Conservation (phyloP, 2,113 vertebrate genomes). For the Erinaceus europaeus region DNA sequence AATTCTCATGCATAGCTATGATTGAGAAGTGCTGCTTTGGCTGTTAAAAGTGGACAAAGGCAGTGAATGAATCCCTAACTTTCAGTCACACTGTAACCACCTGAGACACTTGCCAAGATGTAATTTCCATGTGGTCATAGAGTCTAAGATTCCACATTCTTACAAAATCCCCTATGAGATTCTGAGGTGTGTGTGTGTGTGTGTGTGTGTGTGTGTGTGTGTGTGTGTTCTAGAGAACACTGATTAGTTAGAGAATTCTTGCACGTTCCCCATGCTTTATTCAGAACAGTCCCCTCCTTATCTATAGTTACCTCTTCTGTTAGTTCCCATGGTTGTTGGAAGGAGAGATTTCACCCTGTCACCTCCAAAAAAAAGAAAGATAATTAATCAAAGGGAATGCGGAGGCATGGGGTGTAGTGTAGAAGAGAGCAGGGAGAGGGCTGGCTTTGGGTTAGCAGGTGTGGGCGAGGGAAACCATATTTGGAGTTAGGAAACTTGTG, state of each 20-base stretch:
- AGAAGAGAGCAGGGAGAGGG: background rate
- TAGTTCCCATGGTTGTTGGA: background rate
- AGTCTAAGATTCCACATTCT: background rate
- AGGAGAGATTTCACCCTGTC: background rate
- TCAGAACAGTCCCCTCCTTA: background rate
- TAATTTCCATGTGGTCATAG: background rate
- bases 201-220: no score
- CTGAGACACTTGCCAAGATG: background rate
- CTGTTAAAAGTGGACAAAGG: background rate
- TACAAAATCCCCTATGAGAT: no score
- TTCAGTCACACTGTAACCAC: background rate
- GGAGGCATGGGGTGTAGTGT: background rate
- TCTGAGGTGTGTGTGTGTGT: no score
- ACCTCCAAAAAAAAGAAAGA: background rate
- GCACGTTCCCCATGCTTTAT: background rate
- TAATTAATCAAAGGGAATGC: background rate
- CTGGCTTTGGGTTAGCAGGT: background rate
- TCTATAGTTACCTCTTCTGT: background rate
- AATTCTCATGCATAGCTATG: background rate
- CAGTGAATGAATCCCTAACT: background rate
- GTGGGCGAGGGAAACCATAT: background rate
- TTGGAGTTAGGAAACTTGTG: background rate
- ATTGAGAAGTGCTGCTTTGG: background rate
- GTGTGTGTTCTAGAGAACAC: background rate
- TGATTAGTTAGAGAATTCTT: constrained; percentile 19